Percentiles rank a stretch among this genome's conserved stretches.
phyloP scores from a whole-genome alignment of 2,888 invertebrate species.

The Dromius quadrimaculatus region DNA sequence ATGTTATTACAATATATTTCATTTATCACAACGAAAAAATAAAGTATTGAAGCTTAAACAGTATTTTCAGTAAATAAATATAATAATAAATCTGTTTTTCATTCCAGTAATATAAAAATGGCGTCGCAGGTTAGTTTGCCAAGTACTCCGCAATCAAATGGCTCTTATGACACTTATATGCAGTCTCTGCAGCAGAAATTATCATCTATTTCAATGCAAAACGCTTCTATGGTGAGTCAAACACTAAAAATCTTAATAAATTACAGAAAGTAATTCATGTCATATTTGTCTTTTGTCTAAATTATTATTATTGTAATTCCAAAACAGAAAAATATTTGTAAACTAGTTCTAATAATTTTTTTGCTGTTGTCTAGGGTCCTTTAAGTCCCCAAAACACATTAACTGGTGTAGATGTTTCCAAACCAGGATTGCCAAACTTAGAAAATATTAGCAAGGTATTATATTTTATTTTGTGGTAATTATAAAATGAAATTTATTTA shows the following conservation, averaged over 20 bases:
- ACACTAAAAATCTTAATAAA: too few relatives aligned
- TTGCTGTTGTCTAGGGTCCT: slow-evolving; percentile 67
- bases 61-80: too few relatives aligned
- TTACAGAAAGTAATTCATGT: too few relatives aligned
- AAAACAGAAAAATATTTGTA: too few relatives aligned
- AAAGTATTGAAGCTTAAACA: too few relatives aligned
- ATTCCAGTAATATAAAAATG: slow-evolving; percentile 43
- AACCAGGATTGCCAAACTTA: slow-evolving; percentile 34
- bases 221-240: slow-evolving; percentile 45
- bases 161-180: slow-evolving; percentile 77
- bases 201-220: slow-evolving; percentile 69
- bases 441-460: slow-evolving; percentile 32
- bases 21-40: too few relatives aligned
- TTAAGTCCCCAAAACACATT: slow-evolving; percentile 72
- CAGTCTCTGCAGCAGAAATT: slow-evolving; percentile 79
- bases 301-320: too few relatives aligned
- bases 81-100: too few relatives aligned
- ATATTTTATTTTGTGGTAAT: slow-evolving; percentile 4
- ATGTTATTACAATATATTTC: too few relatives aligned
- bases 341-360: too few relatives aligned
- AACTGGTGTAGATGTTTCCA: slow-evolving; percentile 59
- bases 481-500: not conserved
- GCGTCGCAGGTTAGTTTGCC: slow-evolving; percentile 71
- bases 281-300: too few relatives aligned
- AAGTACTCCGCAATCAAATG: slow-evolving; percentile 75